Base-by-base conservation (phyloP, 2,113 vertebrate genomes). In the Patagioenas fasciata region DNA sequence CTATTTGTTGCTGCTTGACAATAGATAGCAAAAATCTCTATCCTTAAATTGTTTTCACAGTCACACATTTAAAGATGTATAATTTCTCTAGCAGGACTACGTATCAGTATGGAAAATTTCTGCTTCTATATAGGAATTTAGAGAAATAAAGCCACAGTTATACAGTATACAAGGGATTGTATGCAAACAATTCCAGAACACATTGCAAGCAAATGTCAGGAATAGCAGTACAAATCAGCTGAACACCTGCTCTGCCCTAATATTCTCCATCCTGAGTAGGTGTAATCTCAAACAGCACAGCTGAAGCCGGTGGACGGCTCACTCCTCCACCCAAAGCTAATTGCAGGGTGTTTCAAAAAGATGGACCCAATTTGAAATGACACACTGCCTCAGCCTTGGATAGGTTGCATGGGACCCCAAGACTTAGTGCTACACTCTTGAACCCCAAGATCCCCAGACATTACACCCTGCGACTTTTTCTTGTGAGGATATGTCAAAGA, bases 161-260 rank as follows among this genome's bases (percentile, higher is more conserved):
- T 5, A 15, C 3, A 38, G 24, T 5, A 51, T 11, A 5, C 19
- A 54, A 31, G 0, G 1, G n/a, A 7, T 3, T 9, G 24, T 3
- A 51, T 0, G 10, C 19, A 15, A 84, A 24, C 40, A 23, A 40
- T 57, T 80, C 61, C 64, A 19, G 58, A 29, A 31, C 7, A 6
- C 1, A 15, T 0, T 9, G 80, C 28, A 50, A 25, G 32, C 16
- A 61, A 57, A 26, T 0, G 3, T 4, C 14, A 9, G 24, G 38
- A 56, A 9, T 1, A 50, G 65, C 0, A 4, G 31, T 28, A 56
- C 16, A n/a, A 31, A 51, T 0, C 24, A 17, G 44, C 10, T 0
- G 2, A 51, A 38, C 38, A 42, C 69, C 77, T 47, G 77, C 84
- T 42, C 51, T 50, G 47, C 34, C 25, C 40, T 29, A 5, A 21